Evolutionary conservation across 1,140 invertebrate genomes (phyloP).

Genomic region (Phymastichus coffea): DNA sequence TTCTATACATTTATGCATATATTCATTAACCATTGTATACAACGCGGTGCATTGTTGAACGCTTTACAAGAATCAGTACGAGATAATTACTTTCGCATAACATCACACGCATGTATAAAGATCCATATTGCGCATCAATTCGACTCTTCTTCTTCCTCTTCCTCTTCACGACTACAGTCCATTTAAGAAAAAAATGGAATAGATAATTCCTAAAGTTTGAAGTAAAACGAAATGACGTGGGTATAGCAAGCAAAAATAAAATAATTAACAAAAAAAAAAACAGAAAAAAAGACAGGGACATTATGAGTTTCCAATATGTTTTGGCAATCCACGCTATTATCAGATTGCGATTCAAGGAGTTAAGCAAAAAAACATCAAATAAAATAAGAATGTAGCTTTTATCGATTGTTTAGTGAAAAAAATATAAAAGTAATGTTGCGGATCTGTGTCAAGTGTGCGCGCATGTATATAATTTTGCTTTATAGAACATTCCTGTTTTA

Average conservation of each 20-base stretch:
- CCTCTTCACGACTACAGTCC: conserved; percentile 16
- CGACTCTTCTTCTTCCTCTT: conserved; percentile 23
- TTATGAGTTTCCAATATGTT: conserved; percentile 1
- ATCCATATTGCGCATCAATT: not conserved
- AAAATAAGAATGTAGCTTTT: not conserved
- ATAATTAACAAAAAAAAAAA: not conserved
- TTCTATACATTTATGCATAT: not conserved
- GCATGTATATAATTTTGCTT: conserved; percentile 4
- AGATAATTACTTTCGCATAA: too few species aligned
- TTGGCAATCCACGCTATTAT: conserved; percentile 3
- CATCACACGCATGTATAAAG: too few species aligned
- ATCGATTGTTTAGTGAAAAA: not conserved
- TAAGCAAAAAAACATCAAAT: not conserved
- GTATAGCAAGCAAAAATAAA: not conserved
- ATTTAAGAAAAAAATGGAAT: not conserved
- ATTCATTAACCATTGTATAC: not conserved
- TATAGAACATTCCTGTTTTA: conserved; percentile 8
- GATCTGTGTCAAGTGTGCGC: not conserved
- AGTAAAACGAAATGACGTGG: not conserved
- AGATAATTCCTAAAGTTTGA: not conserved
- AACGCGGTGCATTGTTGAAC: too few species aligned
- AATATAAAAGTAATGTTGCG: not conserved
- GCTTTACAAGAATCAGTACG: too few species aligned
- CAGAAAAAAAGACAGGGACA: conserved; percentile 8
- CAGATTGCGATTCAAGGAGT: not conserved